Evolutionary conservation across 1,140 invertebrate species (phyloP).

Genomic region (Aphelinus atriplicis): DNA sequence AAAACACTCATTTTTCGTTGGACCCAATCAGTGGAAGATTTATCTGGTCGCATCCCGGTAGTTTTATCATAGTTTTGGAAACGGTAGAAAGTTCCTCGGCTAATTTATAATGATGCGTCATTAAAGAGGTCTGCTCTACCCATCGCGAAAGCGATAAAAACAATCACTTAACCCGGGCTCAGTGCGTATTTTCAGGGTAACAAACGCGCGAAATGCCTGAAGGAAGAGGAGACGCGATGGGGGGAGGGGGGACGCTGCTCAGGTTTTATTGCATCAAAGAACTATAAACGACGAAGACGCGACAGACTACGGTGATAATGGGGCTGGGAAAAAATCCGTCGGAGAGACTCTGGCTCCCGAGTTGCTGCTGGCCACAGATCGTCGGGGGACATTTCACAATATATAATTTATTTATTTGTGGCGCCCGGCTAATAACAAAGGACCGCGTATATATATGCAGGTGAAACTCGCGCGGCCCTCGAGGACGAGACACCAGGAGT

Average conservation of each 20-base stretch:
- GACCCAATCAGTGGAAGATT: not conserved
- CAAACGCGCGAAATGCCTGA: constrained; percentile 15
- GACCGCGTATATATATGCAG: too few relatives aligned
- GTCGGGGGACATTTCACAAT: not conserved
- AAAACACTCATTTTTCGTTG: not conserved
- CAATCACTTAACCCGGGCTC: constrained; percentile 24
- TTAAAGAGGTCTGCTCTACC: not conserved
- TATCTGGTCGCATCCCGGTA: not conserved
- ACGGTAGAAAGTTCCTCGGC: not conserved
- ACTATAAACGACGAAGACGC: constrained; percentile 9
- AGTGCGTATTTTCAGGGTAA: constrained; percentile 13
- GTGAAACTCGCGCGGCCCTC: not conserved
- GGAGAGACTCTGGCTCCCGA: too few relatives aligned
- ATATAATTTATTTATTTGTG: constrained; percentile 28
- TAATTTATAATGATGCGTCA: constrained; percentile 19
- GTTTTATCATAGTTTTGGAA: constrained; percentile 16
- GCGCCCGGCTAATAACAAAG: constrained; percentile 10
- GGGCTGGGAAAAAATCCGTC: too few relatives aligned
- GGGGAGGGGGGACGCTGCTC: not conserved
- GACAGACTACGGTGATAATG: constrained; percentile 2
- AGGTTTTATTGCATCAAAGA: constrained; percentile 6
- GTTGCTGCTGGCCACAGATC: too few relatives aligned
- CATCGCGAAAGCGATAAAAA: constrained; percentile 4
- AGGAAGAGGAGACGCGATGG: not conserved
- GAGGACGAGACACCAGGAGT: not conserved